phyloP scores from a whole-genome alignment of 2,888 invertebrate species.

The Harmothoe impar region DNA sequence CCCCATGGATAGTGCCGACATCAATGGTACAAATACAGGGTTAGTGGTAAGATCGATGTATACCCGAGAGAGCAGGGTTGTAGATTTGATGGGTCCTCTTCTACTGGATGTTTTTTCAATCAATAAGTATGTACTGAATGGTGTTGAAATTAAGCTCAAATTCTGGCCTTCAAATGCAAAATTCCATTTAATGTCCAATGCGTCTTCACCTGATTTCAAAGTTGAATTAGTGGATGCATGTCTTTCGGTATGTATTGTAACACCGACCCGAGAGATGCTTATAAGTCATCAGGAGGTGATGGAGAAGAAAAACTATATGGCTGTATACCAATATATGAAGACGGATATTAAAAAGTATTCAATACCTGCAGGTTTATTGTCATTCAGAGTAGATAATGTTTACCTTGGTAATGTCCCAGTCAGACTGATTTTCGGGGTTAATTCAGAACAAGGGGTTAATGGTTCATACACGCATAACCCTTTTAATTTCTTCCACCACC shows the following conservation, averaged over 20 bases:
- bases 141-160: neutral
- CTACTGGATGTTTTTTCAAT: neutral
- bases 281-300: neutral
- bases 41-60: too few species aligned
- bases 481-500: too few species aligned
- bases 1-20: too few species aligned
- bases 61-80: neutral
- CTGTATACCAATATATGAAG: constrained; percentile 2
- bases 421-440: neutral
- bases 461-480: neutral
- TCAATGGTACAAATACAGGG: too few species aligned
- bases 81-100: neutral
- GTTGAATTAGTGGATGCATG: neutral
- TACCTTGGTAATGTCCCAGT: neutral
- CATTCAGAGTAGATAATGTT: neutral
- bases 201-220: neutral
- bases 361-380: neutral
- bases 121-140: neutral
- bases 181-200: neutral
- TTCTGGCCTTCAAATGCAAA: neutral
- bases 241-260: neutral
- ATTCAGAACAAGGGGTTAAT: neutral
- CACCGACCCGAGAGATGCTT: neutral
- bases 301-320: neutral
- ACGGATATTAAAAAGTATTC: constrained; percentile 15